These are phyloP conservation scores for Ophiodon elongatus DNA, from an alignment of 2,113 vertebrate species.

Conservation along the genomic window DNA sequence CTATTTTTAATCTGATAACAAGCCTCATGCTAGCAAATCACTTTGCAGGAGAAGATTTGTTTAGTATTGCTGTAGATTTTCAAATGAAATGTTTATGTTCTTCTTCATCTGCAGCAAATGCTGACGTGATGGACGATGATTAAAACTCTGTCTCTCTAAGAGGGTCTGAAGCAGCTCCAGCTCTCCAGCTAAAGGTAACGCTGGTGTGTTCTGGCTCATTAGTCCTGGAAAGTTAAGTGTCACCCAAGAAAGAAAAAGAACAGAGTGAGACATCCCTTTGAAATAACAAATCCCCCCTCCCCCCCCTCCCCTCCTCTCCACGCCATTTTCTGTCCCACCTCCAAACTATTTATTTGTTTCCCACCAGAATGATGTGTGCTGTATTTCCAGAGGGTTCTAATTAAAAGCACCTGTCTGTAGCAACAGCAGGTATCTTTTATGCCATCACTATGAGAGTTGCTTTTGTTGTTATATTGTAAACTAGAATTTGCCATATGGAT, in stretches of 20 bases:
- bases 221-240: constrained; percentile 27
- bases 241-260: constrained; percentile 12
- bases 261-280: constrained; percentile 3
- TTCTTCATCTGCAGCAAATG: constrained; percentile 18
- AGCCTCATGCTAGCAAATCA: constrained; percentile 14
- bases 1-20: constrained; percentile 40
- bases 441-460: not conserved
- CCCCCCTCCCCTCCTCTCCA: too few relatives aligned
- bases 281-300: not conserved
- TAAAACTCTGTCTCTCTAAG: not conserved
- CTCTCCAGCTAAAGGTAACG: constrained; percentile 50
- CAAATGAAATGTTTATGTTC: constrained; percentile 14
- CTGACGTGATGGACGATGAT: constrained; percentile 36
- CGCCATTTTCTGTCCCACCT: constrained; percentile 1
- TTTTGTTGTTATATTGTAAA: not conserved
- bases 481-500: not conserved
- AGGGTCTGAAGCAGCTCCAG: constrained; percentile 12
- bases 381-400: constrained; percentile 22
- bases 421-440: constrained; percentile 31
- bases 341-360: constrained; percentile 15
- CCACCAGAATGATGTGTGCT: not conserved
- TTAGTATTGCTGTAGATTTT: constrained; percentile 9
- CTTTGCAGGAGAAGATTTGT: not conserved
- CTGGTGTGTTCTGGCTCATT: constrained; percentile 42
- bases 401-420: constrained; percentile 36